Conservation (phyloP, 2,888 invertebrate genomes). For the Pristionchus japonicus region DNA sequence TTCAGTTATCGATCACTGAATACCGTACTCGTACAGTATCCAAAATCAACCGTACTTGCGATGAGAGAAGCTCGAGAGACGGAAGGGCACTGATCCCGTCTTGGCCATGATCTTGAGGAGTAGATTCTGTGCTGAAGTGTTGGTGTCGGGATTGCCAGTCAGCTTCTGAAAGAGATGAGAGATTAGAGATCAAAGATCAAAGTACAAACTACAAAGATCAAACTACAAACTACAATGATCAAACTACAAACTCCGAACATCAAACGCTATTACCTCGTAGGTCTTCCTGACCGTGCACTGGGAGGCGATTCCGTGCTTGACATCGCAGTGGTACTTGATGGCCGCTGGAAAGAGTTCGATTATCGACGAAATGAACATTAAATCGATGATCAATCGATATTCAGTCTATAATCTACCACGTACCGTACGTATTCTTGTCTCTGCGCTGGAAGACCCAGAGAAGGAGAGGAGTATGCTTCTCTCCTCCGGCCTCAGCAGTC, state of each 20-base stretch:
- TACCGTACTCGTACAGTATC: neutral
- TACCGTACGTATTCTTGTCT: neutral
- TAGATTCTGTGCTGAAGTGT: neutral
- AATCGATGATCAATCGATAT: neutral
- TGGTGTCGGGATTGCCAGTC: neutral
- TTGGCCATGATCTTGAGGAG: conserved; percentile 22
- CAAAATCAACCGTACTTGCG: neutral
- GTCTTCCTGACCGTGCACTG: conserved; percentile 71
- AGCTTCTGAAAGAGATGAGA: neutral
- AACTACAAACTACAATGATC: neutral
- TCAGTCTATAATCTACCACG: neutral
- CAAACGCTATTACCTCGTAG: neutral
- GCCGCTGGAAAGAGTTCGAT: neutral
- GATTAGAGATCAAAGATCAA: neutral
- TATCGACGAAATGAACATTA: too few relatives aligned
- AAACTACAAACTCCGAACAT: neutral
- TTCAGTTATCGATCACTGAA: neutral
- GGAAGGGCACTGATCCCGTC: neutral
- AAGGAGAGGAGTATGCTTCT: neutral
- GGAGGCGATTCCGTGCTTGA: conserved; percentile 70
- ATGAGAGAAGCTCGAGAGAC: neutral
- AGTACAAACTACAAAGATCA: neutral
- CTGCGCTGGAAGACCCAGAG: conserved; percentile 31
- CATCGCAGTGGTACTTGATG: conserved; percentile 78
- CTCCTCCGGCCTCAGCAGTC: neutral